Evolutionary conservation across 2,888 invertebrate species (phyloP), one percentile per base, ranked within the genome.

Genomic region (Heteromurus nitidus): DNA sequence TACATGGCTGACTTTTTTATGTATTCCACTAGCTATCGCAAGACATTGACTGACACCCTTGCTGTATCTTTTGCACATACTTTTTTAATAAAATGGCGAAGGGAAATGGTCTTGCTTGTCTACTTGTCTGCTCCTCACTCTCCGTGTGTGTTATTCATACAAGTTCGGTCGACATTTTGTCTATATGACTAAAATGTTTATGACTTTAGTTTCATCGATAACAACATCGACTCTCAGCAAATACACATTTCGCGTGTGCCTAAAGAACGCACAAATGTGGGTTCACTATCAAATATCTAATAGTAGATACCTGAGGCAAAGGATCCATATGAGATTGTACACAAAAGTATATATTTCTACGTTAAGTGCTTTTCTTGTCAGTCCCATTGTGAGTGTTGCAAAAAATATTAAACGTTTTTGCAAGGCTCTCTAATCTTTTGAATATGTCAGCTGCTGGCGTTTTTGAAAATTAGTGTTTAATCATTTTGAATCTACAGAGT

Each of bases 401-500:
- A 67, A 80, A 80, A 73, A 50, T 50, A n/a, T 24, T 7, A 3
- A 64, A 31, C 24, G 55, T 80, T 73, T n/a, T 80, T 50, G 68
- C 80, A 80, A 73, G 53, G 20, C 67, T 28, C 67, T 62, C 73
- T 68, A 73, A 73, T 73, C 80, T 73, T 16, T 36, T 50, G 22
- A 76, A 73, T 70, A 28, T 68, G 62, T 73, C 73, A 31, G 73
- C 80, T 73, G 26, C 73, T 73, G 73, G 80, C 80, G 24, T 30
- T 80, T 73, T 70, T n/a, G 55, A 68, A 50, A 80, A 80, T 80
- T 80, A 80, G 80, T 68, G 73, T 73, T 80, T 80, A 80, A 80
- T 80, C 80, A 80, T 73, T 67, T 65, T 73, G 60, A 73, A 80
- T 80, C 65, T 80, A 55, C 50, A 65, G 42, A 72, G 44, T 67